Conservation (phyloP, 1,140 invertebrate species). For the Apolygus lucorum region DNA sequence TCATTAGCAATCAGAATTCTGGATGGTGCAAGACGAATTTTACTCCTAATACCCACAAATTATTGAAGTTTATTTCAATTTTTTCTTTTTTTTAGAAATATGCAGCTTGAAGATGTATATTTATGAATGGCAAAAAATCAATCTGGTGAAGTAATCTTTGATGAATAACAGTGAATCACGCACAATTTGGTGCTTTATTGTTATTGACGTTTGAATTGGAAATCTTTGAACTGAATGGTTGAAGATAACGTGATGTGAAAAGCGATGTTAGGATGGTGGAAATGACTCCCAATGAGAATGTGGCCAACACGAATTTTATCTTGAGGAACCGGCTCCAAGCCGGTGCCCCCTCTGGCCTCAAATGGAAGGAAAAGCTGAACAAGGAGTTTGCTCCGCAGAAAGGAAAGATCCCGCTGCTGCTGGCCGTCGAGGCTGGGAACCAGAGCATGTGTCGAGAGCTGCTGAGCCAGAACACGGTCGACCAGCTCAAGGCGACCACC, state of each 20-base stretch:
- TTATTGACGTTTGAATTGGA: no score
- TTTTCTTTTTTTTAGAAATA: no score
- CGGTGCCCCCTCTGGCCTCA: constrained; percentile 34
- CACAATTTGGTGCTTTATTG: no score
- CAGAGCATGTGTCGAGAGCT: constrained; percentile 86
- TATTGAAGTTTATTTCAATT: no score
- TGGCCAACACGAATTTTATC: constrained; percentile 39
- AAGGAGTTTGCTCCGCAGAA: constrained; percentile 48
- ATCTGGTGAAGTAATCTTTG: no score
- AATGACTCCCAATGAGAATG: constrained; percentile 14
- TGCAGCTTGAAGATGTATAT: no score
- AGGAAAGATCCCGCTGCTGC: constrained; percentile 84
- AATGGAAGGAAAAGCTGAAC: constrained; percentile 20
- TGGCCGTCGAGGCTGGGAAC: constrained; percentile 88
- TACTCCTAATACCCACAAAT: no score
- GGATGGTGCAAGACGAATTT: no score
- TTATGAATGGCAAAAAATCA: no score
- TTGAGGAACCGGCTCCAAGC: constrained; percentile 47
- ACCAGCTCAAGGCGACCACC: constrained; percentile 64
- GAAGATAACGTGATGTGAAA: background rate
- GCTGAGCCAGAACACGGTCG: constrained; percentile 68
- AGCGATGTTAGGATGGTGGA: background rate
- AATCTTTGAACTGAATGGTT: no score
- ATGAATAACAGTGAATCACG: no score
- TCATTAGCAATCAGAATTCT: no score